Conservation (phyloP, 2,113 vertebrate species). For the Osmerus eperlanus region DNA sequence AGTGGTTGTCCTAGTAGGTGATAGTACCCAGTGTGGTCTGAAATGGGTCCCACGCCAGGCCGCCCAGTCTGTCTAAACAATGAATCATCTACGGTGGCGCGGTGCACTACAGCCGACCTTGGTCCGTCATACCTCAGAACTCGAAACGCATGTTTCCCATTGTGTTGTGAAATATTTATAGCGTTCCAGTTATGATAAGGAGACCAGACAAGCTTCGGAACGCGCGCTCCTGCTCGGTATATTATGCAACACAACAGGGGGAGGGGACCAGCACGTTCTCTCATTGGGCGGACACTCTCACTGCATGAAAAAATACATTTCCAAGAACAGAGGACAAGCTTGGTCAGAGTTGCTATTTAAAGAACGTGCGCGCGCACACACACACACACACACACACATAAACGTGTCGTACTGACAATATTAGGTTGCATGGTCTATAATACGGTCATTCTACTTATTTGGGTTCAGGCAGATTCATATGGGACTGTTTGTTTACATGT, state of each 20-base stretch:
- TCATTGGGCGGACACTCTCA: slow-evolving; percentile 22
- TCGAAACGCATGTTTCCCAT: background rate
- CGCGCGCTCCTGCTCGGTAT: background rate
- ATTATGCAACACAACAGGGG: slow-evolving; percentile 1
- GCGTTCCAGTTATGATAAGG: background rate
- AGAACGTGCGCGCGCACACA: background rate
- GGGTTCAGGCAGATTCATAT: no score
- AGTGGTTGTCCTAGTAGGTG: no score
- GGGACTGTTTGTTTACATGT: no score
- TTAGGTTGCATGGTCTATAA: no score
- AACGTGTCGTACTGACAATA: no score
- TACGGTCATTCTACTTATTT: no score
- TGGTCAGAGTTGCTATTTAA: background rate
- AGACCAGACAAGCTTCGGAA: background rate
- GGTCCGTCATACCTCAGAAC: background rate
- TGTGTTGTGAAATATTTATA: background rate
- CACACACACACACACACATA: no score
- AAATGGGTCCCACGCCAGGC: no score
- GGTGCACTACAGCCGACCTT: background rate
- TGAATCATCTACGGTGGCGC: background rate
- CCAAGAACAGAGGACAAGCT: background rate
- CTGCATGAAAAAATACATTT: background rate
- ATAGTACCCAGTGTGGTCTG: no score
- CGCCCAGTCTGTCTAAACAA: no score
- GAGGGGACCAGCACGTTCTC: background rate